Percentiles rank a stretch among this genome's conserved stretches.
Conservation (phyloP, 2,113 vertebrate species). For the Hystrix brachyura region DNA sequence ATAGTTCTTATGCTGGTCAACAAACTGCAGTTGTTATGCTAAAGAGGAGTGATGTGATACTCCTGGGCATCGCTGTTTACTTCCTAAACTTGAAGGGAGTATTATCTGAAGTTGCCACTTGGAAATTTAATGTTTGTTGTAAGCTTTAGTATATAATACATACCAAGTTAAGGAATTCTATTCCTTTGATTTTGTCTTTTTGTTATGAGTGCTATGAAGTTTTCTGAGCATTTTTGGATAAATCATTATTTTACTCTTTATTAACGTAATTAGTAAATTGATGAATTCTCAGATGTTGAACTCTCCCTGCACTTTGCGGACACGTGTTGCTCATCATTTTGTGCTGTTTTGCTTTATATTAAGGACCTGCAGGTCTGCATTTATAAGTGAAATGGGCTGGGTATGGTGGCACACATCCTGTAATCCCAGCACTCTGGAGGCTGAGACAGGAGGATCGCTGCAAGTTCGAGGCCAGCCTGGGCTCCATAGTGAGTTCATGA, state of each 20-base stretch:
- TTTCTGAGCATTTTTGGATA: conserved; percentile 26
- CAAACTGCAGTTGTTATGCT: background rate
- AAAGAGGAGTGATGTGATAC: background rate
- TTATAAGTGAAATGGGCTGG: background rate
- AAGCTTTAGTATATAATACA: background rate
- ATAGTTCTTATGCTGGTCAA: background rate
- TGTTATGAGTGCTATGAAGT: background rate
- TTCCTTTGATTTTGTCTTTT: conserved; percentile 44
- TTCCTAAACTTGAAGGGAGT: background rate
- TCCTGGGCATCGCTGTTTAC: background rate
- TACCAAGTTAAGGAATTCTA: conserved; percentile 2
- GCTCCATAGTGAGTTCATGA: too few relatives aligned
- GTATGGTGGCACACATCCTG: too few relatives aligned
- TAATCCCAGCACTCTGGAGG: too few relatives aligned
- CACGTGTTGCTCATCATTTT: conserved; percentile 52
- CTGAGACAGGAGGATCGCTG: too few relatives aligned
- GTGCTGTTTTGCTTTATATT: background rate
- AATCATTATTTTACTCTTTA: conserved; percentile 14
- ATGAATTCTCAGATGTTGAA: background rate
- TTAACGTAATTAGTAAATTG: background rate
- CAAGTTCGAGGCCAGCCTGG: too few relatives aligned
- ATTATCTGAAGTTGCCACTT: background rate
- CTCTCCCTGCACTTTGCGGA: background rate
- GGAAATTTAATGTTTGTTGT: conserved; percentile 16
- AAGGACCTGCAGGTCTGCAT: background rate